Conservation (phyloP, 2,797 vertebrate genomes). For the Channallabes apus region DNA sequence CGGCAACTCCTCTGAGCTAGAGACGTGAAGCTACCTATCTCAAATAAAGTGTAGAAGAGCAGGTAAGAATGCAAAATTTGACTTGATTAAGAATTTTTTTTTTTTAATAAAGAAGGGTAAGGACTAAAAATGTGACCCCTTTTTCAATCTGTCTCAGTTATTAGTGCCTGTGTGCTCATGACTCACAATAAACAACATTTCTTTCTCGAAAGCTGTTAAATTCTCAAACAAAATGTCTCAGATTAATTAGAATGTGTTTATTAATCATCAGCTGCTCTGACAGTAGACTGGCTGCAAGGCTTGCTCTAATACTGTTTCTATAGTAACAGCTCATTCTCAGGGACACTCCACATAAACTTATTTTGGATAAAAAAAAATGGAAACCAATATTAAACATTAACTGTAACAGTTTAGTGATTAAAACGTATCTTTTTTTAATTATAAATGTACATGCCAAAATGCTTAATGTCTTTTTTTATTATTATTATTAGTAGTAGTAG, state of each 20-base stretch:
- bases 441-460: too few relatives aligned
- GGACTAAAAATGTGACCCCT: neutral
- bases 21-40: neutral
- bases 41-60: constrained; percentile 4
- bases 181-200: neutral
- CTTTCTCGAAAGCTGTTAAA: neutral
- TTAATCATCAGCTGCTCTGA: neutral
- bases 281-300: neutral
- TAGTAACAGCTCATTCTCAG: neutral
- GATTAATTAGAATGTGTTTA: neutral
- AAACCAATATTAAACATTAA: neutral
- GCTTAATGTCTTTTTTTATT: too few relatives aligned
- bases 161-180: neutral
- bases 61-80: constrained; percentile 37
- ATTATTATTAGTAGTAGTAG: too few relatives aligned
- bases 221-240: neutral
- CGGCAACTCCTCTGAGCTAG: constrained; percentile 10
- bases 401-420: neutral
- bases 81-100: neutral
- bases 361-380: neutral
- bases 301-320: constrained; percentile 6
- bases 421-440: neutral
- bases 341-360: neutral
- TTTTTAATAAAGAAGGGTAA: too few relatives aligned
- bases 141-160: neutral